Evolutionary conservation across 2,113 vertebrate species (phyloP), one percentile per base, ranked within the genome.

Genomic region (Bubo bubo): DNA sequence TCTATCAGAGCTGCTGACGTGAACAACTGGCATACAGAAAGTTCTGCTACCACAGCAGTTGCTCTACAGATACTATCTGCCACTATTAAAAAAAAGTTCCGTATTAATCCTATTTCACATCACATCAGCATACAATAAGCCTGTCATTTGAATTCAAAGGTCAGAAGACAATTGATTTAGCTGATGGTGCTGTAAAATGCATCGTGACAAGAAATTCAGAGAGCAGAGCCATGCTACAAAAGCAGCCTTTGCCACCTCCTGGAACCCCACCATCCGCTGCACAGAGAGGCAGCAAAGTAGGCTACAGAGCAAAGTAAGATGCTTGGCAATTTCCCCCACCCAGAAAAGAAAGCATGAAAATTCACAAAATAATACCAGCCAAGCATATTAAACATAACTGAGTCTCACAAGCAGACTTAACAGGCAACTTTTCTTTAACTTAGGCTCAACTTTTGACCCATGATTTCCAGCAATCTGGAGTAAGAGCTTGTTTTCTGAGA

Each of bases 71-170:
- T 79, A 92, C 8, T 88, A 95, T 93, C 79, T 39, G 66, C 55
- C 5, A 2, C 71, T 79, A 80, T 62, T 79, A 41, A 73, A 90
- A 75, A 75, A 80, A 56, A 50, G 59, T 50, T 76, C 79, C 59
- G 20, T 45, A 92, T 92, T 95, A 93, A 95, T 93, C 79, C 88
- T n/a, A 55, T 50, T 96, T 91, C 86, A 70, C 79, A 70, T 76
- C 93, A 68, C 91, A 90, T 93, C 82, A 90, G 88, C 87, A 83
- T 39, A 83, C 67, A 92, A 70, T 80, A 94, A 93, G 82, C 79
- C 71, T 77, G 63, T 49, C 71, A 43, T 73, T 74, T 50, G 27
- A 76, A 93, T 66, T 80, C 71, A 86, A 80, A 95, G 67, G 88
- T 85, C 62, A 85, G 35, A 79, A 91, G 49, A 93, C 71, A 89